Evolutionary conservation across 2,113 vertebrate species (phyloP), one percentile per base, ranked within the genome.

Genomic region (Menidia beryllina): DNA sequence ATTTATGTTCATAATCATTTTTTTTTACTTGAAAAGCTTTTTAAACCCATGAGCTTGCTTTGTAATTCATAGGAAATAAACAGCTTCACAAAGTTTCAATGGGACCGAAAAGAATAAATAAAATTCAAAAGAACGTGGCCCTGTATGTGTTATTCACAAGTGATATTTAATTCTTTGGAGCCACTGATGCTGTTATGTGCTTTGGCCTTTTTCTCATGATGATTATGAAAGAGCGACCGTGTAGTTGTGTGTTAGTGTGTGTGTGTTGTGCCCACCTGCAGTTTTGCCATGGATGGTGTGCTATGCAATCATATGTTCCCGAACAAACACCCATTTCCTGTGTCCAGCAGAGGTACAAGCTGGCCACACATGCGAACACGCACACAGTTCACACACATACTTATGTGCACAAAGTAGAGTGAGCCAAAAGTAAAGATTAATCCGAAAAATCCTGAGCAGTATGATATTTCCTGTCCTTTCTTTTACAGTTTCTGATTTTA

Each of bases 281-380:
- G 76, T 78, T 78, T 60, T 73, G 58, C 62, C 27, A 58, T 36
- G 78, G 72, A 82, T 65, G 74, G 54, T 25, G 72, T 73, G 49
- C 69, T 25, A 66, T 58, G 65, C 62, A 76, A 72, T 85, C 58
- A 70, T 77, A 71, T 86, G 79, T 77, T 83, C 72, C 75, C 8
- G 3, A 65, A 66, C 76, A 65, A 74, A 80, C 75, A 74, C 65
- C 9, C 47, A 68, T 74, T 82, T 90, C 83, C 85, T 84, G 83
- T 69, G 30, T 75, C 86, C 83, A 75, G 75, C 86, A 63, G 86
- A 81, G 86, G 72, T 58, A 77, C 89, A 88, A 86, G 85, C 86
- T 87, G 85, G 68, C 39, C 49, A 57, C 54, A 38, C 55, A 36
- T 19, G 5, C 1, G 10, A 8, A 5, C 5, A 15, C 63, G n/a